Base-by-base conservation (phyloP, 2,888 invertebrate genomes). In the Calephelis perditalis region DNA sequence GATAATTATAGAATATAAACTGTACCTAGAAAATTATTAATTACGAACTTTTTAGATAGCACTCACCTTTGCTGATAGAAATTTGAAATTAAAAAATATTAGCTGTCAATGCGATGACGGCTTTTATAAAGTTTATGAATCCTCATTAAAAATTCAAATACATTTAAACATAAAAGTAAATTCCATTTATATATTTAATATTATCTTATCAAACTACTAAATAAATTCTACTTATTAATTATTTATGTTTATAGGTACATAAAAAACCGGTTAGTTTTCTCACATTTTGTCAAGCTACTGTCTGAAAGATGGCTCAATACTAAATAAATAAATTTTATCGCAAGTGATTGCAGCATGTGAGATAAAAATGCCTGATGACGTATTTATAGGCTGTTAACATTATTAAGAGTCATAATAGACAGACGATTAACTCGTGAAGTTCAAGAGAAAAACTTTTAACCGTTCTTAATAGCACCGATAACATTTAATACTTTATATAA, bases 371-470 rank as follows among this genome's bases (percentile, higher is more conserved):
- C 49, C 26, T 49, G 15, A 49, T 49, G 26, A 26, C 49, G 49
- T 49, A 49, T 49, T 49, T 49, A 49, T 49, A 49, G 49, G 26
- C 49, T 49, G 12, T 49, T 49, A 49, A 49, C 49, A 49, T 49
- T 49, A 49, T 26, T 49, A 10, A 26, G 49, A 49, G 49, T 26
- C 49, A 49, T 49, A 15, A 52, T 52, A 52, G 52, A 35, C 52
- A 52, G 52, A 52, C 35, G 52, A 52, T 52, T 52, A 52, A 52
- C 52, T 52, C 52, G 11, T 52, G 26, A 52, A 52, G 52, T 52
- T 52, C 52, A 35, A 10, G 10, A 52, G 52, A 52, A 52, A 52
- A 52, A 52, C 52, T 10, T 52, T 15, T 52, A 49, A 49, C 49
- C 9, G 26, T 35, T 49, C 49, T 35, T 49, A 35, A 49, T 49